Evolutionary conservation across 2,888 invertebrate genomes (phyloP).

Genomic region (Saturnia japonica): DNA sequence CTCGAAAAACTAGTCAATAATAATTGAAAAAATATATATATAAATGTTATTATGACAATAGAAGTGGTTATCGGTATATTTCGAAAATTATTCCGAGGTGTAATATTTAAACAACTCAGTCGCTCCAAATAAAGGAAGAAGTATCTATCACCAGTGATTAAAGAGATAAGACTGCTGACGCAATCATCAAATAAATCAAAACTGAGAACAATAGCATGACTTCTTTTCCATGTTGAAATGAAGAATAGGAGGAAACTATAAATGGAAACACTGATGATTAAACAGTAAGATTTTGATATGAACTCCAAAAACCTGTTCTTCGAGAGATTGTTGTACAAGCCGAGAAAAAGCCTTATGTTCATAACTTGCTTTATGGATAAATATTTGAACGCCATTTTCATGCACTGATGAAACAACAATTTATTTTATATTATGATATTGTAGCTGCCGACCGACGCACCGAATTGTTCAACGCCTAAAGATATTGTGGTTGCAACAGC

Average conservation of each 20-base stretch:
- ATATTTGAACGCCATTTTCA: not conserved
- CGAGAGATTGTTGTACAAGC: not conserved
- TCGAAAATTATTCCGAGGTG: not conserved
- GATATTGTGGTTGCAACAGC: not conserved
- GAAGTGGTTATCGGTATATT: not conserved
- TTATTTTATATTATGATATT: not conserved
- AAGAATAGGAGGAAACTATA: not conserved
- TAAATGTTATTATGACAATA: not conserved
- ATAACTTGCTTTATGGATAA: conserved; percentile 9
- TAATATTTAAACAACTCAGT: not conserved
- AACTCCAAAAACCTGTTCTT: not conserved
- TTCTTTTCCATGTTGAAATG: not conserved
- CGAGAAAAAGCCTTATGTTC: not conserved
- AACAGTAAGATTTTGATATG: not conserved
- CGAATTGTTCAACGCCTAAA: not conserved
- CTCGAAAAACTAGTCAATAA: accelerated
- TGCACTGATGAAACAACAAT: not conserved
- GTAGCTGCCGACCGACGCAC: not conserved
- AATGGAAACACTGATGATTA: not conserved
- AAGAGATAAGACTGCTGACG: not conserved
- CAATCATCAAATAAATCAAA: not conserved
- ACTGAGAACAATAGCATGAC: not conserved
- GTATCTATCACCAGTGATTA: not conserved
- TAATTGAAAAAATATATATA: not conserved
- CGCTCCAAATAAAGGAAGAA: not conserved